Conservation (phyloP, 2,113 vertebrate genomes). For the Campylorhamphus procurvoides region DNA sequence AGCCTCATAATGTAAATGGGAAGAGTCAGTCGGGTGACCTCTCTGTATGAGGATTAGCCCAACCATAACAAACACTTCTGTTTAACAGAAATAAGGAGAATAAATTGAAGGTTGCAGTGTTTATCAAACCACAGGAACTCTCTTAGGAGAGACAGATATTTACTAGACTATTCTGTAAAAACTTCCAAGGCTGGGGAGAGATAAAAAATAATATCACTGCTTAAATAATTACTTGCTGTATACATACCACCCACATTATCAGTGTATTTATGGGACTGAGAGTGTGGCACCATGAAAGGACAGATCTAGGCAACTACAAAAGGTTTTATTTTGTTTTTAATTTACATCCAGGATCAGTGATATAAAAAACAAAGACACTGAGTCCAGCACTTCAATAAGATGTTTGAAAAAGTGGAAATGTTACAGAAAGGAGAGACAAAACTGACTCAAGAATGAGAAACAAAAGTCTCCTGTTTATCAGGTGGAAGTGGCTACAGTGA, state of each 20-base stretch:
- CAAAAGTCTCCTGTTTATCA: neutral
- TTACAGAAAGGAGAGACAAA: neutral
- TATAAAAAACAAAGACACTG: fast-evolving
- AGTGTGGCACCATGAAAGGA: fast-evolving
- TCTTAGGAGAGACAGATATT: neutral
- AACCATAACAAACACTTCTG: fast-evolving
- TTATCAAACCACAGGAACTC: neutral
- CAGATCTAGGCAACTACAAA: neutral
- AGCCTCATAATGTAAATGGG: neutral
- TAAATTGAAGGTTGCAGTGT: fast-evolving
- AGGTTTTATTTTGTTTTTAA: neutral
- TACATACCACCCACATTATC: too few relatives aligned
- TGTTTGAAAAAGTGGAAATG: neutral
- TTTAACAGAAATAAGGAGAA: neutral
- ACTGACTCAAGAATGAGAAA: neutral
- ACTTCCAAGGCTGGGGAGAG: fast-evolving
- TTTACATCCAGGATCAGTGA: neutral
- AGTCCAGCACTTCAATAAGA: neutral
- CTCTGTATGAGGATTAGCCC: fast-evolving
- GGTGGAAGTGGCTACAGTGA: neutral
- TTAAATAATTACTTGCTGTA: neutral
- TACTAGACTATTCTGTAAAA: fast-evolving
- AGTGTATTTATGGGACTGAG: neutral
- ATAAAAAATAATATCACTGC: neutral
- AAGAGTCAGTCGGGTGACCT: neutral